phyloP scores from a whole-genome alignment of 2,888 invertebrate species.

The Cephus pulcher region DNA sequence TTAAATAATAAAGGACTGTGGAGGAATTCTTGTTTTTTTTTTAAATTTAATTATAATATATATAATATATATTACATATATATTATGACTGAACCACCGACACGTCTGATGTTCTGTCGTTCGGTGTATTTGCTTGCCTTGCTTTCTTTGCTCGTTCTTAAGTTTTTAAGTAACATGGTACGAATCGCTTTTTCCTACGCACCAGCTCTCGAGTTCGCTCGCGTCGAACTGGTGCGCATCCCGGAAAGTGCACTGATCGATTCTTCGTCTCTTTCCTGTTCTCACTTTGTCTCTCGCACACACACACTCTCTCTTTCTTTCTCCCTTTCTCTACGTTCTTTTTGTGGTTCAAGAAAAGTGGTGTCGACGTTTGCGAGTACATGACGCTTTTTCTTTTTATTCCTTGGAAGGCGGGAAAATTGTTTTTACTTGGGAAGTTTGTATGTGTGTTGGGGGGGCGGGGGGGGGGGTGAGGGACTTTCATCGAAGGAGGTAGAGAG shows the following conservation, averaged over 20 bases:
- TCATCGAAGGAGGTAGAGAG: slow-evolving; percentile 38
- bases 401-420: slow-evolving; percentile 25
- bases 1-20: slow-evolving; percentile 64
- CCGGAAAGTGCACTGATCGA: slow-evolving; percentile 47
- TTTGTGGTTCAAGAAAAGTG: slow-evolving; percentile 60
- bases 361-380: slow-evolving; percentile 59
- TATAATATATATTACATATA: slow-evolving; percentile 65
- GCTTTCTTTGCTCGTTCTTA: slow-evolving; percentile 28
- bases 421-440: slow-evolving; percentile 31
- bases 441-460: slow-evolving; percentile 2
- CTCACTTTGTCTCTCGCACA: background rate
- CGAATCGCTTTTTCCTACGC: slow-evolving; percentile 55
- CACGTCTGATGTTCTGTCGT: slow-evolving; percentile 40
- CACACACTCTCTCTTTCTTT: slow-evolving; percentile 19
- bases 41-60: slow-evolving; percentile 58
- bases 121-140: slow-evolving; percentile 25
- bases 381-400: slow-evolving; percentile 25
- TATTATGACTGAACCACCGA: slow-evolving; percentile 65
- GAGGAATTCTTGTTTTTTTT: slow-evolving; percentile 58
- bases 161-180: slow-evolving; percentile 59
- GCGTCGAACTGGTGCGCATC: slow-evolving; percentile 41
- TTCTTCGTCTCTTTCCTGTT: slow-evolving; percentile 32
- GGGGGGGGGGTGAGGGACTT: slow-evolving; percentile 17
- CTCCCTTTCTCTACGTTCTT: slow-evolving; percentile 29
- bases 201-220: slow-evolving; percentile 43